Conservation (phyloP, 2,113 vertebrate species). For the Paralichthys olivaceus region DNA sequence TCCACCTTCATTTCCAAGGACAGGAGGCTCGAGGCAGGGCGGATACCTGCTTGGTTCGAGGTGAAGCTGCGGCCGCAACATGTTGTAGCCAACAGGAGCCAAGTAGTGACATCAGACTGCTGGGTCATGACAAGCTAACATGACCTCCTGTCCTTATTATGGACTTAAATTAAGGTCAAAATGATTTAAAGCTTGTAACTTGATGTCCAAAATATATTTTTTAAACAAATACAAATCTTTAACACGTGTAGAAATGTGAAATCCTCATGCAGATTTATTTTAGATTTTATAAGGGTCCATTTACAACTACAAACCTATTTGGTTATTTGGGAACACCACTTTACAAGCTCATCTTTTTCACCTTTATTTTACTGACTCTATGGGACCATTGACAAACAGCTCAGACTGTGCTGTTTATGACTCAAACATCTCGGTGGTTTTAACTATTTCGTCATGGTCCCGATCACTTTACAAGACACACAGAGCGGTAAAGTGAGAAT, state of each 20-base stretch:
- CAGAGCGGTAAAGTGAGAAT: background rate
- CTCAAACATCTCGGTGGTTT: conserved; percentile 7
- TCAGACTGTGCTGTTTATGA: conserved; percentile 10
- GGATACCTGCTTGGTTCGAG: conserved; percentile 34
- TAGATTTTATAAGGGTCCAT: background rate
- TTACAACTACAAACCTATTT: background rate
- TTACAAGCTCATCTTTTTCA: background rate
- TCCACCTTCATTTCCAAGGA: conserved; percentile 75
- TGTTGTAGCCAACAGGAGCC: conserved; percentile 53
- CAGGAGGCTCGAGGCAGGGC: conserved; percentile 36
- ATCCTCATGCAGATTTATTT: background rate
- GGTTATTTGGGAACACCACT: background rate
- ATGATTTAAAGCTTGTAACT: background rate
- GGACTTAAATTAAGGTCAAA: background rate
- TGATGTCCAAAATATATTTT: background rate
- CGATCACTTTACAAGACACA: background rate
- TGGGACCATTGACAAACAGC: conserved; percentile 39
- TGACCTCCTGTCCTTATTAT: conserved; percentile 47
- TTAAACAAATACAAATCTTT: background rate
- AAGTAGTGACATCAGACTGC: conserved; percentile 33
- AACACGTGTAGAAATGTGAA: background rate
- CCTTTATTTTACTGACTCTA: conserved; percentile 18
- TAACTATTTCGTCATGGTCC: background rate
- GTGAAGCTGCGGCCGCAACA: conserved; percentile 46
- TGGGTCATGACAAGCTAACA: conserved; percentile 45